Conservation (phyloP, 2,113 vertebrate species). For the Epinephelus fuscoguttatus region DNA sequence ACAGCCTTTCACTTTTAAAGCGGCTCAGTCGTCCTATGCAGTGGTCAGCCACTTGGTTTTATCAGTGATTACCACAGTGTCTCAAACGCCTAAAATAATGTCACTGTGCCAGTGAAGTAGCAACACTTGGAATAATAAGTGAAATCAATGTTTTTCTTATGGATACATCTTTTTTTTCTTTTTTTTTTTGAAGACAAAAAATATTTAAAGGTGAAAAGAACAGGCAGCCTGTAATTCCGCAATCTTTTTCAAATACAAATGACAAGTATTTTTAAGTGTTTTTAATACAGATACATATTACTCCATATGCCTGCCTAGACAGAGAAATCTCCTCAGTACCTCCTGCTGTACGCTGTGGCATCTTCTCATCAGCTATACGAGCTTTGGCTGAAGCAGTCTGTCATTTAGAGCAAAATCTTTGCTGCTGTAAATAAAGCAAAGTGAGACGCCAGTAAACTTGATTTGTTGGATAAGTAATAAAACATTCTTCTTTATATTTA, state of each 20-base stretch:
- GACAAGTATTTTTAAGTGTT: neutral
- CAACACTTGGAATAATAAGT: neutral
- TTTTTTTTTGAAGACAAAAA: neutral
- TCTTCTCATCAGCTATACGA: slow-evolving; percentile 9
- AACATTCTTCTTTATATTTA: slow-evolving; percentile 47
- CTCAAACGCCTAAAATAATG: neutral
- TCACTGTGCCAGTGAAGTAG: slow-evolving; percentile 10
- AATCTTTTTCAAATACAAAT: slow-evolving; percentile 9
- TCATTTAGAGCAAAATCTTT: slow-evolving; percentile 27
- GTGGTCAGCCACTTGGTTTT: neutral
- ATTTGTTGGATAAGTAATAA: slow-evolving; percentile 16
- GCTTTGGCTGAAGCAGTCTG: neutral
- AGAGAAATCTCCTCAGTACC: slow-evolving; percentile 50
- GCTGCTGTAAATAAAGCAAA: slow-evolving; percentile 55
- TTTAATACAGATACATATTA: neutral
- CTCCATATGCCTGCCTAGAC: slow-evolving; percentile 21
- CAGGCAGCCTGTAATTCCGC: neutral
- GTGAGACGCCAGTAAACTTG: slow-evolving; percentile 41
- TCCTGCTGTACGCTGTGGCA: slow-evolving; percentile 56
- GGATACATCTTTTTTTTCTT: neutral
- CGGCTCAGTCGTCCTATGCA: neutral
- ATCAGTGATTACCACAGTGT: neutral
- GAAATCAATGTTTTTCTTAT: neutral
- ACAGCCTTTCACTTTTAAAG: neutral
- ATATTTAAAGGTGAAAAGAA: neutral